phyloP scores from a whole-genome alignment of 1,140 invertebrate genomes.

The Orchestia grillus region DNA sequence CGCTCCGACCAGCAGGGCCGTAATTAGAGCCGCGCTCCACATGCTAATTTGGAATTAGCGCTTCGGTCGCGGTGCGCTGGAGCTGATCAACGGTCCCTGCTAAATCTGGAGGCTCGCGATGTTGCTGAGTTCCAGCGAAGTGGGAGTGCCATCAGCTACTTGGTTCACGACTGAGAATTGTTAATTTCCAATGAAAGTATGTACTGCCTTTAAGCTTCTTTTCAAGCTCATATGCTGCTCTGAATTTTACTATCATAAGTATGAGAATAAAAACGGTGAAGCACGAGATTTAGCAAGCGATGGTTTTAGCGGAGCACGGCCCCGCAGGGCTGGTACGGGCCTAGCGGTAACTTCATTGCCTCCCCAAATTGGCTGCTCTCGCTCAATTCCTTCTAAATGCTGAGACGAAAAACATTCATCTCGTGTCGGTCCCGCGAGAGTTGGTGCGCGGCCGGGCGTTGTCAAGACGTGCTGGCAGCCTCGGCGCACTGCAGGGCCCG shows the following conservation, averaged over 20 bases:
- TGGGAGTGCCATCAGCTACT: neutral
- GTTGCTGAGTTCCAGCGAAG: neutral
- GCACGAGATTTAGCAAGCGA: neutral
- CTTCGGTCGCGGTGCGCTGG: neutral
- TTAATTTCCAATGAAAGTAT: neutral
- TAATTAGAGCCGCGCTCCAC: neutral
- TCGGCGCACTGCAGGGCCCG: neutral
- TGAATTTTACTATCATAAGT: neutral
- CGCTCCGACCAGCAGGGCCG: neutral
- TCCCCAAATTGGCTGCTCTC: neutral
- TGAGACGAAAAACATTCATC: neutral
- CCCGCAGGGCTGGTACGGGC: neutral
- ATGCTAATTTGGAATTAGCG: constrained; percentile 13
- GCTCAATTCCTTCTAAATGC: neutral
- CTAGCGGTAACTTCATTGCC: neutral
- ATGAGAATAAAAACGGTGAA: neutral
- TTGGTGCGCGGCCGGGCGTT: neutral
- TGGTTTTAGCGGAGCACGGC: neutral
- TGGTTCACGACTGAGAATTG: neutral
- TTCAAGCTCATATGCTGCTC: neutral
- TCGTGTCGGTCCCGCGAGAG: neutral
- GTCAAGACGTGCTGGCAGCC: neutral
- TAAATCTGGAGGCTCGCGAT: neutral
- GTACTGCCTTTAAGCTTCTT: neutral
- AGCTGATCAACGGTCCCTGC: neutral